These are phyloP conservation scores for Heliconius eleuchia DNA, from an alignment of 1,140 invertebrate species.

Conservation along the genomic window DNA sequence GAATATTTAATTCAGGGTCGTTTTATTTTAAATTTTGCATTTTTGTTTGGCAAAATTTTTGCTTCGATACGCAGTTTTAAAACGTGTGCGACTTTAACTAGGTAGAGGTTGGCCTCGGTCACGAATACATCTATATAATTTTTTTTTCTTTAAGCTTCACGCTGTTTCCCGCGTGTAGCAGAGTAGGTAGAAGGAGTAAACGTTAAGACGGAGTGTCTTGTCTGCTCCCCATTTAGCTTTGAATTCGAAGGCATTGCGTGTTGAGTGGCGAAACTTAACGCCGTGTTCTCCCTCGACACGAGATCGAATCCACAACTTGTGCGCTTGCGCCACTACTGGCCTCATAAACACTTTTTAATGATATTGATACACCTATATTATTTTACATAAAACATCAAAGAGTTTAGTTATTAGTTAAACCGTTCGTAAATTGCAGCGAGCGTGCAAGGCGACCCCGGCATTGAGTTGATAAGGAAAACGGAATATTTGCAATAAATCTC, in stretches of 20 bases:
- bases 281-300: too few species aligned
- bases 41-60: slow-evolving; percentile 37
- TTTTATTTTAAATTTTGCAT: slow-evolving; percentile 23
- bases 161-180: too few species aligned
- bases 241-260: too few species aligned
- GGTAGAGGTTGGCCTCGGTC: not conserved
- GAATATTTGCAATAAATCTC: slow-evolving; percentile 49
- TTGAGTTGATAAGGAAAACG: slow-evolving; percentile 58
- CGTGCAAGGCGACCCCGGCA: slow-evolving; percentile 53
- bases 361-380: not conserved
- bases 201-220: too few species aligned
- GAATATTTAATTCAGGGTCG: slow-evolving; percentile 39
- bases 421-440: slow-evolving; percentile 31
- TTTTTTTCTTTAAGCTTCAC: too few species aligned
- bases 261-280: too few species aligned
- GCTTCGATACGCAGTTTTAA: slow-evolving; percentile 16
- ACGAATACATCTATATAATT: not conserved
- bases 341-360: not conserved
- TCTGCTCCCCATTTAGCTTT: too few species aligned
- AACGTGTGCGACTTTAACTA: slow-evolving; percentile 5
- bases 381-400: not conserved
- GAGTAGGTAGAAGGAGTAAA: too few species aligned
- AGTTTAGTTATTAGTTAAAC: slow-evolving; percentile 21
- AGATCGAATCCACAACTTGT: too few species aligned
- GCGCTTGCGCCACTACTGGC: too few species aligned